Evolutionary conservation across 35 echinoderm and acorn worm genomes (phyloP), one percentile per base, ranked within the genome.

Genomic region (Stichopus chloronotus): DNA sequence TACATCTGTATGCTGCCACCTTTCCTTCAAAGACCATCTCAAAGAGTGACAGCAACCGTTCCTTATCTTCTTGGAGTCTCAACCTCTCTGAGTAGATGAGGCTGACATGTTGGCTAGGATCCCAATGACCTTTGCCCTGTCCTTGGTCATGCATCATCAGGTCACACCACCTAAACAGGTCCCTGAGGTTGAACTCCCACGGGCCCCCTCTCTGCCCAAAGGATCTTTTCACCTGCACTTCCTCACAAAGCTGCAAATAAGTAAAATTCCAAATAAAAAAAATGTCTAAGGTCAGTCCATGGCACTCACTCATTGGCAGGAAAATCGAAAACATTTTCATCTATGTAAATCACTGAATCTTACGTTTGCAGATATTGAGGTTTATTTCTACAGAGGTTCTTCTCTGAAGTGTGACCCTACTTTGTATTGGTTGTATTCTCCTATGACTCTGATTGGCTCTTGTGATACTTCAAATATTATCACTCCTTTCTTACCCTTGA

Each of bases 161-260:
- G 90, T 99, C 97, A 94, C 97, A 99, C 97, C 97, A 99, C 43
- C 97, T 25, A 84, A 99, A 99, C 21, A 99, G 92, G 74, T 99
- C 97, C 55, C 97, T 91, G 3, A 99, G 95, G 89, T 99, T 99
- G 92, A 99, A 99, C 93, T 99, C 97, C 97, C 97, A 99, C 77
- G 97, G 97, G 53, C 97, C 97, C 24, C 97, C 97, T 79, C 95
- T 93, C 94, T 99, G 97, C 90, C 97, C 97, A 94, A 96, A 99
- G 16, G 59, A 78, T 92, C 83, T n/a, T 17, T 95, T 93, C 57
- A 92, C 90, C 78, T 95, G 94, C 2, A 95, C 94, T 84, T 86
- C 59, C 19, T 92, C 52, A 68, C 94, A 96, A 59, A 99, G 68
- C 97, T 99, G 97, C 4, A 89, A 20, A 58, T 21, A 43, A 89